Conservation (phyloP, 2,888 invertebrate genomes). For the Sicus ferrugineus region DNA sequence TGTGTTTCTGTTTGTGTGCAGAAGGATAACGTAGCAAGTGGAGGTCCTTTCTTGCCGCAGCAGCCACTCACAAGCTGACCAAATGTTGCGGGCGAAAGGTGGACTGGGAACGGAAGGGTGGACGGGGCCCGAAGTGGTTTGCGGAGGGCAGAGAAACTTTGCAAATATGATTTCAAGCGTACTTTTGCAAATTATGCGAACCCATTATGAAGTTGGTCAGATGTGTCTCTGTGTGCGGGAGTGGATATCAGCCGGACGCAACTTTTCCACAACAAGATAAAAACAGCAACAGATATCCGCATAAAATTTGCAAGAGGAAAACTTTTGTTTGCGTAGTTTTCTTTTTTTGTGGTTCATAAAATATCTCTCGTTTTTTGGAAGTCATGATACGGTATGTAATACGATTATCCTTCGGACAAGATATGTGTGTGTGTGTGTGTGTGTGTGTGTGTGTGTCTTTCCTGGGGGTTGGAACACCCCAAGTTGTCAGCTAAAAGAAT, state of each 20-base stretch:
- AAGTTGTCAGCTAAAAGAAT: no score
- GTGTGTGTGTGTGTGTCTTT: no score
- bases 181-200: conserved; percentile 61
- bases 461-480: no score
- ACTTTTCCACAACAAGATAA: conserved; percentile 12
- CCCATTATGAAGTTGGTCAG: conserved; percentile 57
- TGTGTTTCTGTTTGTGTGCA: not conserved
- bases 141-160: conserved; percentile 37
- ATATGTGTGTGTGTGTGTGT: no score
- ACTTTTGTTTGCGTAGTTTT: not conserved
- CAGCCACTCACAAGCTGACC: conserved; percentile 21
- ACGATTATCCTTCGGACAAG: no score
- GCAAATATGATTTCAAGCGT: conserved; percentile 42
- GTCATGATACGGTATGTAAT: no score
- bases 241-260: no score
- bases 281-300: not conserved
- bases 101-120: not conserved
- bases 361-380: not conserved
- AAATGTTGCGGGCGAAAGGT: conserved; percentile 1
- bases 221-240: not conserved
- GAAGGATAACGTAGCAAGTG: conserved; percentile 41
- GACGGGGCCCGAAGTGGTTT: not conserved
- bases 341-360: conserved; percentile 15
- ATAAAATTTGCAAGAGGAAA: no score
- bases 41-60: conserved; percentile 9